Percentiles rank a stretch among this genome's conserved stretches.
phyloP scores from a whole-genome alignment of 64 coral and sea anemone genomes.

The Catalaphyllia jardinei region DNA sequence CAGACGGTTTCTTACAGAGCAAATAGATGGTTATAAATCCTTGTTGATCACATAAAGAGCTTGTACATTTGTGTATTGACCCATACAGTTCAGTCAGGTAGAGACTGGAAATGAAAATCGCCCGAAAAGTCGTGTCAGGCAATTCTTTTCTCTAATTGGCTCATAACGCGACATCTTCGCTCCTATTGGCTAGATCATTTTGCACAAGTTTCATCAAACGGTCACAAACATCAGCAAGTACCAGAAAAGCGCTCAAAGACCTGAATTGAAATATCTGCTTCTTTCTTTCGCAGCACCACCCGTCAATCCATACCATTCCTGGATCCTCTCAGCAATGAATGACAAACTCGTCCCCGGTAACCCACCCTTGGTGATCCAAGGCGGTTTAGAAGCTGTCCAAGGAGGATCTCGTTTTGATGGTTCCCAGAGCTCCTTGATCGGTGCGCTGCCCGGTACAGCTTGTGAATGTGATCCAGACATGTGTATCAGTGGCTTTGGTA shows the following conservation, averaged over 20 bases:
- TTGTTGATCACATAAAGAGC: too few species aligned
- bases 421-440: conserved; percentile 40
- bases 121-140: not conserved
- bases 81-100: too few species aligned
- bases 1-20: too few species aligned
- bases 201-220: too few species aligned
- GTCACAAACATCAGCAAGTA: too few species aligned
- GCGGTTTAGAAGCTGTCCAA: conserved; percentile 1
- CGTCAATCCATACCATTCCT: conserved; percentile 54
- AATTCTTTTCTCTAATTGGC: too few species aligned
- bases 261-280: not conserved
- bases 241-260: too few species aligned
- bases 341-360: conserved; percentile 60
- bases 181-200: too few species aligned
- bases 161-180: too few species aligned
- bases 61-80: too few species aligned
- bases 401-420: conserved; percentile 78
- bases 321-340: conserved; percentile 37
- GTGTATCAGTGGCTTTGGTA: conserved; percentile 58
- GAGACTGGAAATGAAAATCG: not conserved
- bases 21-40: too few species aligned
- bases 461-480: conserved; percentile 66
- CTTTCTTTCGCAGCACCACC: conserved; percentile 64
- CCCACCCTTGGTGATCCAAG: conserved; percentile 57
- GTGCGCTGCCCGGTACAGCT: conserved; percentile 29